Evolutionary conservation across 2,113 vertebrate genomes (phyloP), one percentile per base, ranked within the genome.

Genomic region (Phylloscopus trochiloides): DNA sequence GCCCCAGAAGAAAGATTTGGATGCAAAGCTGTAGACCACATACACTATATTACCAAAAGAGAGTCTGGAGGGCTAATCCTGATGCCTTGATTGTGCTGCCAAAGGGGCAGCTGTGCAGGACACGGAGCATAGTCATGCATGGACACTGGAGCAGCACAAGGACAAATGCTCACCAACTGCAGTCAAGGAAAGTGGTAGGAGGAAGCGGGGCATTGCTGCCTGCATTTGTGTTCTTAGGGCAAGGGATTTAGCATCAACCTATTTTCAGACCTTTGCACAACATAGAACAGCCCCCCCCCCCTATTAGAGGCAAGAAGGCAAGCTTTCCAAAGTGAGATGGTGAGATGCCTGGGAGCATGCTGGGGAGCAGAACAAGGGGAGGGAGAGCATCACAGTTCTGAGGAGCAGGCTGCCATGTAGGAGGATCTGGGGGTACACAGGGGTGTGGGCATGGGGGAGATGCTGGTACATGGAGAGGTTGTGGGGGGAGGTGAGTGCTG

Each of bases 401-500:
- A 88, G 51, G 47, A 61, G 51, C 43, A 5, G 63, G 52, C 76
- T 29, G 67, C 31, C 9, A 1, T 8, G 38, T 5, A 2, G 47
- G 36, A 24, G 32, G 8, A 19, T 40, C 57, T 62, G 51, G 65
- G 67, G 75, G 51, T 52, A 16, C 67, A 2, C 25, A 16, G 86
- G 66, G 81, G 51, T 6, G 26, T 61, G 77, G 81, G 43, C 48
- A 16, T 1, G 48, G 61, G 59, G 78, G 38, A 86, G 86, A 90
- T 63, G 61, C 61, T 87, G 92, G 92, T 88, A 89, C 80, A 48
- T 15, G 73, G 57, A 80, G 94, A 82, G 76, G 45, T 25, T 86
- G 81, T 95, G 91, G 93, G 96, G 87, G 96, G 96, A 96, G 93
- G 96, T 75, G 94, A 96, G 82, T 10, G 66, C 93, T 85, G 93